Evolutionary conservation across 2,888 invertebrate species (phyloP).

Genomic region (Agriotes lineatus): DNA sequence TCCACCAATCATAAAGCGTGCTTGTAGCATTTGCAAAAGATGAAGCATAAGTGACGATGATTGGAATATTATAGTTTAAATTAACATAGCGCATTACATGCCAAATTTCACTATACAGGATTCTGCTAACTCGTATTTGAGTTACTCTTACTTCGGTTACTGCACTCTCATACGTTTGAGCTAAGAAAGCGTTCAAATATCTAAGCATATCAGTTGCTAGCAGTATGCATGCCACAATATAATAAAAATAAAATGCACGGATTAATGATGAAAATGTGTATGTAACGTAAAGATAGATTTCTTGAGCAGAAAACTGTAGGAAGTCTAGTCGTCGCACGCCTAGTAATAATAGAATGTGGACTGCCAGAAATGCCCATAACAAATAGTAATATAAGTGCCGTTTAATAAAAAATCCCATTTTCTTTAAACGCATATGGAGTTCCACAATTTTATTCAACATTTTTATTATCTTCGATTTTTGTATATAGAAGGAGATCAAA

Average conservation of each 20-base stretch:
- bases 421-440: neutral
- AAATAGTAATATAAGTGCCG: neutral
- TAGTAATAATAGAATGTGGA: neutral
- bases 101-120: neutral
- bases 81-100: neutral
- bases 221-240: neutral
- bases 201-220: neutral
- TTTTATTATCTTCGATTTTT: neutral
- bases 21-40: neutral
- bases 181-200: neutral
- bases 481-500: neutral
- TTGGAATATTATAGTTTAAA: neutral
- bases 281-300: neutral
- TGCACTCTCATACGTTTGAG: neutral
- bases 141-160: neutral
- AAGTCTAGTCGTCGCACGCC: neutral
- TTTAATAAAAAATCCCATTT: neutral
- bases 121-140: neutral
- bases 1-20: neutral
- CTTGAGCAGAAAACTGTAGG: neutral
- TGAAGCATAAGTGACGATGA: neutral
- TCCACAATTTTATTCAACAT: neutral
- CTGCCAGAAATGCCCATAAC: neutral
- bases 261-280: neutral
- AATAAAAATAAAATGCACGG: neutral